Evolutionary conservation across 2,797 vertebrate genomes (phyloP), one percentile per base, ranked within the genome.

Genomic region (Sebastes aleutianus): DNA sequence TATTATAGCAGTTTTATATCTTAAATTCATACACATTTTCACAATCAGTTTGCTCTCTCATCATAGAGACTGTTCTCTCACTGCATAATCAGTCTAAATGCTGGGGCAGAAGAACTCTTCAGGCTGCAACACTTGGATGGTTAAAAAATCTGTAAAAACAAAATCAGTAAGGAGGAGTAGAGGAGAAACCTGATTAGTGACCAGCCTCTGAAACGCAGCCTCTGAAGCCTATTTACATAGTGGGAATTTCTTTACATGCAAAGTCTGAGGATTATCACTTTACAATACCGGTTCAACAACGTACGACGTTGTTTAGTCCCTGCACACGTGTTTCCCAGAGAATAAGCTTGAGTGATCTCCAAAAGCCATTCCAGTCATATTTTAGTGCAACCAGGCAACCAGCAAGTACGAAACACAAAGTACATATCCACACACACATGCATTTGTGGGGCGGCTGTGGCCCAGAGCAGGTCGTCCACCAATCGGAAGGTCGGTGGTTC

Each of bases 281-380:
- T 7, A 59, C 18, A 20, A 8, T 34, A 39, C 24, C 1, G 12
- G 53, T 73, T 62, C 12, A 39, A 16, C 70, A 65, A 47, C 54
- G 64, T 5, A 9, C 11, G 1, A 67, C 34, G 43, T 32, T 43
- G 78, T 54, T 34, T 27, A 4, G 11, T 62, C 2, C 26, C n/a
- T 7, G 14, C 6, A 34, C 54, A 18, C 56, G 18, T 13, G 1
- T 26, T 24, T 31, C 27, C 36, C 14, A 10, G 24, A 58, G 6
- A 32, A 4, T 32, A 26, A 53, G 64, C 39, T 24, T 47, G n/a
- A 61, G 27, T 56, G 65, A 74, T 31, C 70, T 54, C 24, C 57
- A n/a, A 57, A 22, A 59, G 31, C 39, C 75, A 50, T 76, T 84
- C 20, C 27, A 79, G 27, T 73, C 74, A 81, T 22, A 50, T 50